phyloP scores from a whole-genome alignment of 2,797 vertebrate genomes.

The Sebastiscus tertius region DNA sequence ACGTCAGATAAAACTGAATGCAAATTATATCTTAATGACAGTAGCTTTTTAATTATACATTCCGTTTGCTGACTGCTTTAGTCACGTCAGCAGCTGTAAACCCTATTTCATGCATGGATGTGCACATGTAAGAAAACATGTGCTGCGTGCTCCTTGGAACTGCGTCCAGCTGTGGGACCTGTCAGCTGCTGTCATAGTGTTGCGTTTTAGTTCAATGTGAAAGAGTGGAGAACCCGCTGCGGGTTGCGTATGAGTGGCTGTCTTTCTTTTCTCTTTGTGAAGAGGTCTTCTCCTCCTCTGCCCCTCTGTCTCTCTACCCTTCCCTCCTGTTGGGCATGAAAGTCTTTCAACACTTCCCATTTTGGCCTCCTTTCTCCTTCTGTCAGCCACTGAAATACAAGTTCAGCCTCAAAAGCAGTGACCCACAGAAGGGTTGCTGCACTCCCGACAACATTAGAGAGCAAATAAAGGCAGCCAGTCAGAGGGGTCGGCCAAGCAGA shows the following conservation, averaged over 20 bases:
- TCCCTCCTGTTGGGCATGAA: slow-evolving; percentile 46
- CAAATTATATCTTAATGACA: slow-evolving; percentile 26
- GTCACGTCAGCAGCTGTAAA: slow-evolving; percentile 34
- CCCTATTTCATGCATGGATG: slow-evolving; percentile 53
- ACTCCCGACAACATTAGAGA: slow-evolving; percentile 50
- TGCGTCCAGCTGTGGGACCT: slow-evolving; percentile 38
- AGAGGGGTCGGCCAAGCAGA: slow-evolving; percentile 22
- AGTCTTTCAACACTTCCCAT: slow-evolving; percentile 32
- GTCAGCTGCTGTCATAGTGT: slow-evolving; percentile 55
- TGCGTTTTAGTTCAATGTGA: slow-evolving; percentile 30
- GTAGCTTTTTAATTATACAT: slow-evolving; percentile 51
- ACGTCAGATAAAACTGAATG: slow-evolving; percentile 21
- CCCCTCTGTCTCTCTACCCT: slow-evolving; percentile 28
- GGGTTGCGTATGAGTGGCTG: slow-evolving; percentile 37
- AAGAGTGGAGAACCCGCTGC: slow-evolving; percentile 33
- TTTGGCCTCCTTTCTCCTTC: slow-evolving; percentile 27
- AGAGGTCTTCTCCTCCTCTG: slow-evolving; percentile 36
- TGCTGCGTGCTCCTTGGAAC: slow-evolving; percentile 11
- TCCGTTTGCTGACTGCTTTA: background rate
- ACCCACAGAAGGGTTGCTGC: slow-evolving; percentile 50
- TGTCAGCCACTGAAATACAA: slow-evolving; percentile 50
- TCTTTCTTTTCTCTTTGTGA: slow-evolving; percentile 37
- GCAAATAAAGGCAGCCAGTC: slow-evolving; percentile 54
- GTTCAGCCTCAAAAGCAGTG: slow-evolving; percentile 61
- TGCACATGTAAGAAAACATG: slow-evolving; percentile 42